Evolutionary conservation across 2,113 vertebrate genomes (phyloP).

Genomic region (Labeo rohita): DNA sequence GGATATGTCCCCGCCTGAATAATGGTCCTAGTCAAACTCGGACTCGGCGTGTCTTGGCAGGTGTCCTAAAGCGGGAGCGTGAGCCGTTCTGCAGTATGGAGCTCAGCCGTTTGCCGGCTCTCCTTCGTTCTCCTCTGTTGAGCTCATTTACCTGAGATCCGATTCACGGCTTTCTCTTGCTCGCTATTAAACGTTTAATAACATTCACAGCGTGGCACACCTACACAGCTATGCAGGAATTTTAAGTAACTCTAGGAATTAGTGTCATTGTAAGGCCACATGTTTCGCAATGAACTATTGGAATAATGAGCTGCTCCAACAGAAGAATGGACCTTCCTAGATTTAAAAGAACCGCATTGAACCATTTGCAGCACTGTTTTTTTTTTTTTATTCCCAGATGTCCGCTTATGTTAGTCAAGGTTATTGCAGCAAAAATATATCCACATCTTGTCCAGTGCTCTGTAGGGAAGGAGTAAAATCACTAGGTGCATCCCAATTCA

Average conservation of each 20-base stretch:
- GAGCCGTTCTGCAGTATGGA: slow-evolving; percentile 24
- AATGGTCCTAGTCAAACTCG: not conserved
- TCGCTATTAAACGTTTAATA: slow-evolving; percentile 46
- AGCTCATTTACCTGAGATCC: slow-evolving; percentile 44
- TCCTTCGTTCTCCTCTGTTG: slow-evolving; percentile 26
- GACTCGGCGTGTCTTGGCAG: not conserved
- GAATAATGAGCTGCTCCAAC: slow-evolving; percentile 24
- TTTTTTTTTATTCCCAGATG: not conserved
- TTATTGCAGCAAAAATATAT: not conserved
- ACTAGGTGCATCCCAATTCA: not conserved
- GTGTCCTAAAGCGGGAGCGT: slow-evolving; percentile 3
- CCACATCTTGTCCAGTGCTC: not conserved
- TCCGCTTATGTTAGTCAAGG: slow-evolving; percentile 14
- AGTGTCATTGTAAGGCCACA: slow-evolving; percentile 32
- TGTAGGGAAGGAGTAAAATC: not conserved
- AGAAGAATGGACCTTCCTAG: not conserved
- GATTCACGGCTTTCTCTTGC: slow-evolving; percentile 46
- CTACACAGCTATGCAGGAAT: slow-evolving; percentile 14
- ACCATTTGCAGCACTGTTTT: not conserved
- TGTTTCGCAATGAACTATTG: slow-evolving; percentile 5
- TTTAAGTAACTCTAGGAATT: slow-evolving; percentile 44
- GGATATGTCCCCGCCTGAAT: not conserved
- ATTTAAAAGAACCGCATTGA: slow-evolving; percentile 2
- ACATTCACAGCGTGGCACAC: slow-evolving; percentile 45
- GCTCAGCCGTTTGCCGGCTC: slow-evolving; percentile 17